Conservation (phyloP, 1,140 invertebrate species). For the Acyrthosiphon pisum region DNA sequence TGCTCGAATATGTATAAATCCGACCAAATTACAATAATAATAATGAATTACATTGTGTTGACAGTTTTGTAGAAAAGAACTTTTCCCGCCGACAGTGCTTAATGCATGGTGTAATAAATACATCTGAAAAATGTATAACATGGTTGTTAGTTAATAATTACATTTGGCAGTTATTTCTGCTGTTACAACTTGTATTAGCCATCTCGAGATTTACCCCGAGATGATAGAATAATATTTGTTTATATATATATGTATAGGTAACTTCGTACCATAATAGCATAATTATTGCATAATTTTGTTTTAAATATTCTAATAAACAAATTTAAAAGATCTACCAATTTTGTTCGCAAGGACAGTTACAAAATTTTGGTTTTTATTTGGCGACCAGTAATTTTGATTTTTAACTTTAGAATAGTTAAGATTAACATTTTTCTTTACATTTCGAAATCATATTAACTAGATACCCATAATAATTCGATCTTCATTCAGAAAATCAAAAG, state of each 20-base stretch:
- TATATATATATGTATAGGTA: not conserved
- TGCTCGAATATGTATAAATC: not conserved
- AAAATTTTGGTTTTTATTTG: too few relatives aligned
- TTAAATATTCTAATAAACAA: not conserved
- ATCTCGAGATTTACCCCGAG: not conserved
- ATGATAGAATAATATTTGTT: not conserved
- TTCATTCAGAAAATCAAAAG: too few relatives aligned
- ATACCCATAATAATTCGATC: too few relatives aligned
- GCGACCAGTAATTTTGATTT: too few relatives aligned
- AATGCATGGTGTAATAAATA: not conserved
- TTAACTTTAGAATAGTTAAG: too few relatives aligned
- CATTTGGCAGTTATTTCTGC: not conserved
- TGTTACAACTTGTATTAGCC: not conserved
- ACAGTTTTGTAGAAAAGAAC: not conserved
- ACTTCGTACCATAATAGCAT: not conserved
- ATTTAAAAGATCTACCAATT: too few relatives aligned
- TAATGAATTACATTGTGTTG: not conserved
- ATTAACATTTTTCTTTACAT: too few relatives aligned
- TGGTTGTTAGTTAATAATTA: not conserved
- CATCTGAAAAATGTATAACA: not conserved
- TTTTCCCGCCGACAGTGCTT: not conserved
- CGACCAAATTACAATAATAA: not conserved
- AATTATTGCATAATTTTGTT: not conserved
- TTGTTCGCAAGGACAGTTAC: too few relatives aligned
- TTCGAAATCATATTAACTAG: too few relatives aligned